Evolutionary conservation across 2,888 invertebrate genomes (phyloP).

Genomic region (Molorchus minor): DNA sequence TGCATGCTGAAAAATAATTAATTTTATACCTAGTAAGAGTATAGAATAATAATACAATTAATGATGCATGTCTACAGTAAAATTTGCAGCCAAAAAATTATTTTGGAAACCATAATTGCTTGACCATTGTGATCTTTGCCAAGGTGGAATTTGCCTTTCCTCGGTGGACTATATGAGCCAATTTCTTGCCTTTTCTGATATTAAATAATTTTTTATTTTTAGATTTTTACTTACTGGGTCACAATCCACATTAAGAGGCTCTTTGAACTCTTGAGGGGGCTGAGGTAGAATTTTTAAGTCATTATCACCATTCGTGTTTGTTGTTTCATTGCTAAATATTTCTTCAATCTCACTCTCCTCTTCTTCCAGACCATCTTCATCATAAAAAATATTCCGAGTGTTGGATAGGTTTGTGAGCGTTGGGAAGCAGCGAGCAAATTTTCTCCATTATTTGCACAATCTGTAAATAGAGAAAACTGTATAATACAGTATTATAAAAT

Average conservation of each 20-base stretch:
- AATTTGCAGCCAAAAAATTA: no score
- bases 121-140: no score
- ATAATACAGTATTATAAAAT: no score
- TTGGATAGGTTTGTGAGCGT: conserved; percentile 67
- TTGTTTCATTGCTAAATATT: conserved; percentile 32
- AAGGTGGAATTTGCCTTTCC: no score
- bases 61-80: no score
- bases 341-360: conserved; percentile 43
- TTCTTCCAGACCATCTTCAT: conserved; percentile 52
- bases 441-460: conserved; percentile 52
- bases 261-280: conserved; percentile 48
- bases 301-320: conserved; percentile 45
- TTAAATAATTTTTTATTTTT: no score
- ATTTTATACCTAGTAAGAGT: no score
- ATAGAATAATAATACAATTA: no score
- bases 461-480: conserved; percentile 37
- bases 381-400: conserved; percentile 69
- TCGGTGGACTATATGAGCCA: no score
- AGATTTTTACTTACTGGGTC: conserved; percentile 77
- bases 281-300: conserved; percentile 53
- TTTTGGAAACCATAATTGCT: no score
- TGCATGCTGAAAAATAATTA: conserved; percentile 60
- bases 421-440: conserved; percentile 72
- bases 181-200: no score
- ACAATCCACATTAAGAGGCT: conserved; percentile 69